Evolutionary conservation across 2,113 vertebrate genomes (phyloP), one percentile per base, ranked within the genome.

Genomic region (Urocolius indicus): DNA sequence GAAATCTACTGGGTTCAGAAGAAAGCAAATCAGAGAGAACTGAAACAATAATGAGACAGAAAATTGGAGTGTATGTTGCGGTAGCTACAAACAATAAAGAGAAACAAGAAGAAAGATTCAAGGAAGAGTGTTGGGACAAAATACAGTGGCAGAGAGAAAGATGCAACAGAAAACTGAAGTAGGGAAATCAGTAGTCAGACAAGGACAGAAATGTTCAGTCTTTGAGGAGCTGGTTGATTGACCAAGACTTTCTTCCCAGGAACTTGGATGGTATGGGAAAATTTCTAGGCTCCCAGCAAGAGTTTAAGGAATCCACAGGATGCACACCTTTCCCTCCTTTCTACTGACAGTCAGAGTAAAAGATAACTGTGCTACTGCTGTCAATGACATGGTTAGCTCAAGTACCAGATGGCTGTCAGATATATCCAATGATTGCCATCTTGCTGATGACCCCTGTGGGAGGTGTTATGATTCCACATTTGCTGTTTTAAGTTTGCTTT

Each of bases 371-470:
- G 69, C 43, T 34, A 19, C 36, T 46, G 74, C 81, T 62, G 36
- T 26, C 74, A 68, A 10, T 32, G 55, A 54, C 79, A 23, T 29
- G 34, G 68, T 58, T 19, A 51, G 74, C n/a, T 87, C 59, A 85
- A 51, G 84, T 0, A 68, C 74, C 89, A 95, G 89, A 93, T 58
- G 71, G 59, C 3, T 79, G 58, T 88, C 85, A 92, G 51, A 41
- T 36, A 57, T 21, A 89, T 55, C 69, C 59, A 58, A 82, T 71
- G 58, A 91, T 55, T 81, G 15, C 41, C 74, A 49, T 84, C 80
- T 79, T 83, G 81, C 66, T 69, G 77, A 87, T 93, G 89, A 95
- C 62, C 61, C 87, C 84, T 82, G 30, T 54, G 78, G 74, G 73
- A 41, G 14, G n/a, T 66, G 72, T 78, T 89, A 66, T 1, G 15